phyloP scores from a whole-genome alignment of 2,113 vertebrate species.

The Ceyx cyanopectus region DNA sequence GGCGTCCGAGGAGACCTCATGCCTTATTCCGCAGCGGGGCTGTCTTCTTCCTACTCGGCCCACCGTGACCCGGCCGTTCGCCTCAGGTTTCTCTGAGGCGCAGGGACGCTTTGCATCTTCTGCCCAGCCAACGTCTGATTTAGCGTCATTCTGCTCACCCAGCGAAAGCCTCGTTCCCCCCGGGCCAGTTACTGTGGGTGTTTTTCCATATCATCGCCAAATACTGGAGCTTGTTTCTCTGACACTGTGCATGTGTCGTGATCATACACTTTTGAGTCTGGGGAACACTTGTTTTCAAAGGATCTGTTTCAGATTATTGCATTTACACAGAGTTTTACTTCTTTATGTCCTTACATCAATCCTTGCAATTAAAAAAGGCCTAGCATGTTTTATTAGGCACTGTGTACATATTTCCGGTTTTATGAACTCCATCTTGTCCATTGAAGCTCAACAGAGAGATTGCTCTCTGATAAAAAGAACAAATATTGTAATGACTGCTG shows the following conservation, averaged over 20 bases:
- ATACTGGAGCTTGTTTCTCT: neutral
- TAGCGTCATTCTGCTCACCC: neutral
- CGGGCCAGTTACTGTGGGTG: neutral
- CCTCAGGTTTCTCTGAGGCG: too few species aligned
- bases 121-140: neutral
- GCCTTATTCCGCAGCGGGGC: neutral
- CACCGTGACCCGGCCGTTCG: rapidly evolving
- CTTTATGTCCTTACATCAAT: neutral
- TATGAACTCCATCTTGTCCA: neutral
- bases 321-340: neutral
- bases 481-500: neutral
- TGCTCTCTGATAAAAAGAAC: neutral
- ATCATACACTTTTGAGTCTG: rapidly evolving
- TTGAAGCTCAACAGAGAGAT: neutral
- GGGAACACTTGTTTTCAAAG: neutral
- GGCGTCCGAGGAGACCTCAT: neutral
- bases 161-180: neutral
- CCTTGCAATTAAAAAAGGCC: neutral
- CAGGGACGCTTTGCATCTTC: neutral
- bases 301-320: neutral
- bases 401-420: neutral
- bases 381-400: neutral
- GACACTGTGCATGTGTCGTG: rapidly evolving
- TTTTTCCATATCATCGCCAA: rapidly evolving
- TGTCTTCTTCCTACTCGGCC: too few species aligned